Base-by-base conservation (phyloP, 2,797 vertebrate genomes). In the Odontamblyopus rebecca region DNA sequence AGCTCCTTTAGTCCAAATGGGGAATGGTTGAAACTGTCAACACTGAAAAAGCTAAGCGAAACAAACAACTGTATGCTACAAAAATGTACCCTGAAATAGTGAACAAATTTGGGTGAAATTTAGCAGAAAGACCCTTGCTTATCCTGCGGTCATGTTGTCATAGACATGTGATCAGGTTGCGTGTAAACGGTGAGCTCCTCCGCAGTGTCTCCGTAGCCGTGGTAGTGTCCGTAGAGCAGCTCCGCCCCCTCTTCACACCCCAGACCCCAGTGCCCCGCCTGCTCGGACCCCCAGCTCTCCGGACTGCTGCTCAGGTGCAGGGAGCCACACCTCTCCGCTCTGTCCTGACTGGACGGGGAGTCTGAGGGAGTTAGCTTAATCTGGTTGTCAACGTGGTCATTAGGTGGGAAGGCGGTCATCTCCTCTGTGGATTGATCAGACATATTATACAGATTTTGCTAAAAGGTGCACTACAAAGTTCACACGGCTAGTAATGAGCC, bases 181-280 rank as follows among this genome's bases (percentile, higher is more conserved):
- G 93, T 89, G 0, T 93, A 94, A 62, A 97, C 95, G 0, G 94
- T 94, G 84, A 98, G 93, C 85, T 96, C 96, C 82, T 99, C 97
- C 0, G 97, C 97, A 0, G 97, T 98, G 91, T 98, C 97, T 57
- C 97, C 97, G 15, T 97, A 98, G 30, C 97, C 97, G 4, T 99
- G 97, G 68, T 96, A 97, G 86, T 98, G 95, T 82, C 97, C 96
- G 35, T 97, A 99, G 54, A 93, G 95, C 89, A 98, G 90, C 50
- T 96, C 95, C 4, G 88, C 91, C 0, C 78, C 70, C 67, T 95
- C 96, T 0, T 91, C 89, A 0, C 72, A 77, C 3, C 51, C 60
- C 0, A 23, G 57, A 26, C 67, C 89, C 94, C 93, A 94, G 93
- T 94, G 96, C 0, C 91, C 87, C 0, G 95, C 95, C 41, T 93